A percentile compares a stretch with the other conserved stretches of the same genome.
These are phyloP conservation scores for Micropoecilia bifurca DNA, from an alignment of 2,797 vertebrate species.

Conservation along the genomic window DNA sequence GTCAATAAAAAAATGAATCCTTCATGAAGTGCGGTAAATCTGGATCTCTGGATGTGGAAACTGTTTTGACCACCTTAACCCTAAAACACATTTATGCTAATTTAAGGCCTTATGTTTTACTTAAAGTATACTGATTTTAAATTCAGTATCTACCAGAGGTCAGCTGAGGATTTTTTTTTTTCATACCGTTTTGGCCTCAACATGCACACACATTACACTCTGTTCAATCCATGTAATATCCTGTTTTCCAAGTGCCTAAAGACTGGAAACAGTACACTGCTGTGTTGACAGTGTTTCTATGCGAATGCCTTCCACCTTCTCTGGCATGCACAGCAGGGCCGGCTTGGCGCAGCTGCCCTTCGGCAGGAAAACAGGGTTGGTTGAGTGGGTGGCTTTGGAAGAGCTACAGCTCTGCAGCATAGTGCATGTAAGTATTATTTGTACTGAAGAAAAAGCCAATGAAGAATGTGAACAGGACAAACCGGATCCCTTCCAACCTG, in stretches of 20 bases:
- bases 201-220: conserved; percentile 2
- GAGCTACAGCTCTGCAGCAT: conserved; percentile 41
- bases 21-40: conserved; percentile 12
- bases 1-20: conserved; percentile 17
- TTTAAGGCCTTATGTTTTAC: conserved; percentile 8
- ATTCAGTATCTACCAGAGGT: conserved; percentile 41
- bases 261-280: conserved; percentile 37
- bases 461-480: conserved; percentile 29
- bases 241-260: conserved; percentile 26
- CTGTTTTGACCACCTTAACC: background rate
- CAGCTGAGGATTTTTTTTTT: conserved; percentile 25
- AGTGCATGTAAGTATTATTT: conserved; percentile 4
- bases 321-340: conserved; percentile 52
- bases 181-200: conserved; percentile 19
- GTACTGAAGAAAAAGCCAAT: conserved; percentile 1
- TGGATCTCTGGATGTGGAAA: conserved; percentile 21
- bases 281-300: conserved; percentile 19
- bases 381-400: conserved; percentile 68
- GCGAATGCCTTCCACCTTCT: conserved; percentile 44
- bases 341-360: conserved; percentile 57
- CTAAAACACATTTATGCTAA: conserved; percentile 20
- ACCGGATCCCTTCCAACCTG: background rate
- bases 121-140: conserved; percentile 41
- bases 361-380: conserved; percentile 54
- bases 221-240: conserved; percentile 53